phyloP scores from a whole-genome alignment of 2,113 vertebrate genomes.

The Xiphophorus couchianus region DNA sequence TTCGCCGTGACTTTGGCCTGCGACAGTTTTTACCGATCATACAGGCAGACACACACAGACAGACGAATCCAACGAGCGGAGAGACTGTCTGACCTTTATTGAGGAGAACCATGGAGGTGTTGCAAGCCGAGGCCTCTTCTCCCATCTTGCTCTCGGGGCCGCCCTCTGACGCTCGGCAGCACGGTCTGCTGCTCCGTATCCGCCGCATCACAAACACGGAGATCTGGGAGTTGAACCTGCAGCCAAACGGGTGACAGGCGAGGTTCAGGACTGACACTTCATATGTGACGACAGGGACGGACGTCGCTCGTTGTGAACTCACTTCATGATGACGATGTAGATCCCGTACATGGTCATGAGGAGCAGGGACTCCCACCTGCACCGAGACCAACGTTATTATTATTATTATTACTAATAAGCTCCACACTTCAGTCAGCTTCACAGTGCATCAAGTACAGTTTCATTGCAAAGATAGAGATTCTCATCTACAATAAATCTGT shows the following conservation, averaged over 20 bases:
- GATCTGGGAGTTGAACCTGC: conserved; percentile 80
- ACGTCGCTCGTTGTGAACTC: conserved; percentile 41
- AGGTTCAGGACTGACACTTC: not conserved
- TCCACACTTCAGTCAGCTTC: not conserved
- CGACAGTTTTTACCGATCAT: not conserved
- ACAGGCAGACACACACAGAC: not conserved
- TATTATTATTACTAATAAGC: not conserved
- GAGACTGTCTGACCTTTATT: conserved; percentile 68
- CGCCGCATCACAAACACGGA: conserved; percentile 63
- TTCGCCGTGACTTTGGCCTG: conserved; percentile 63
- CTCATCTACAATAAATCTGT: no score
- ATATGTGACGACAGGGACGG: not conserved
- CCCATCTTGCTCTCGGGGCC: conserved; percentile 63
- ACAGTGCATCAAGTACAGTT: not conserved
- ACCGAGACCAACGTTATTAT: conserved; percentile 12
- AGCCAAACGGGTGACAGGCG: conserved; percentile 1
- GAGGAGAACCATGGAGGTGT: conserved; percentile 80
- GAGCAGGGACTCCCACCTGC: conserved; percentile 82
- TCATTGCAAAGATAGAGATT: no score
- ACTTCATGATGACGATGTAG: conserved; percentile 86
- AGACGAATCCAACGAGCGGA: not conserved
- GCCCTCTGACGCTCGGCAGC: conserved; percentile 55
- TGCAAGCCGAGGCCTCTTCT: conserved; percentile 67
- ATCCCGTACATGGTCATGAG: conserved; percentile 81
- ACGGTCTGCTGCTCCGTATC: conserved; percentile 29